Evolutionary conservation across 2,113 vertebrate genomes (phyloP).

Genomic region (Spea bombifrons): DNA sequence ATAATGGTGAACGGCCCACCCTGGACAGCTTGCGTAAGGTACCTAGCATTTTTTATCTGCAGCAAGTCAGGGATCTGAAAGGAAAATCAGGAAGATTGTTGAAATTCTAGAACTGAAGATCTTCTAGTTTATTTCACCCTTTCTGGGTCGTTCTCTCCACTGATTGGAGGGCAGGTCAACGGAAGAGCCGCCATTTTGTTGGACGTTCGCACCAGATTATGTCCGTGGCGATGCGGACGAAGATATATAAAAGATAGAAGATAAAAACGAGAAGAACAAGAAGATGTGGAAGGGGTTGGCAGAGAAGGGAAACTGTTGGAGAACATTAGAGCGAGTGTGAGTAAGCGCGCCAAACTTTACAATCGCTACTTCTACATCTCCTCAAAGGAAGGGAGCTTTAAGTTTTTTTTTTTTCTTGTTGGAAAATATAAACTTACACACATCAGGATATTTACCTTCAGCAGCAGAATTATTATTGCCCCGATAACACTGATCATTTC

Average conservation of each 20-base stretch:
- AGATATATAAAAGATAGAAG: too few relatives aligned
- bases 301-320: neutral
- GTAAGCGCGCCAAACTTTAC: neutral
- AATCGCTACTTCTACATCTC: too few relatives aligned
- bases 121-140: neutral
- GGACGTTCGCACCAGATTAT: too few relatives aligned
- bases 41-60: conserved; percentile 81
- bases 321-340: neutral
- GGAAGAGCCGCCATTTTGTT: neutral
- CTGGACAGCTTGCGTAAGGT: conserved; percentile 88
- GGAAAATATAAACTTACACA: too few relatives aligned
- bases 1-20: conserved; percentile 92
- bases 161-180: too few relatives aligned
- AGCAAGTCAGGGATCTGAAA: conserved; percentile 87
- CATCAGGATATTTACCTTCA: conserved; percentile 73
- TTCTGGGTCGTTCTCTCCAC: neutral
- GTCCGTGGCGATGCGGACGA: too few relatives aligned
- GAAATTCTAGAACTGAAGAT: neutral
- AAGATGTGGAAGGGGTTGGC: too few relatives aligned
- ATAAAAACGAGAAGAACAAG: too few relatives aligned
- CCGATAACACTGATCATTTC: conserved; percentile 86
- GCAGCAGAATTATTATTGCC: conserved; percentile 80
- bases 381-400: too few relatives aligned
- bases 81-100: neutral
- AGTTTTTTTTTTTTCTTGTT: too few relatives aligned